Conservation (phyloP, 2,113 vertebrate genomes). For the Agelaius phoeniceus region DNA sequence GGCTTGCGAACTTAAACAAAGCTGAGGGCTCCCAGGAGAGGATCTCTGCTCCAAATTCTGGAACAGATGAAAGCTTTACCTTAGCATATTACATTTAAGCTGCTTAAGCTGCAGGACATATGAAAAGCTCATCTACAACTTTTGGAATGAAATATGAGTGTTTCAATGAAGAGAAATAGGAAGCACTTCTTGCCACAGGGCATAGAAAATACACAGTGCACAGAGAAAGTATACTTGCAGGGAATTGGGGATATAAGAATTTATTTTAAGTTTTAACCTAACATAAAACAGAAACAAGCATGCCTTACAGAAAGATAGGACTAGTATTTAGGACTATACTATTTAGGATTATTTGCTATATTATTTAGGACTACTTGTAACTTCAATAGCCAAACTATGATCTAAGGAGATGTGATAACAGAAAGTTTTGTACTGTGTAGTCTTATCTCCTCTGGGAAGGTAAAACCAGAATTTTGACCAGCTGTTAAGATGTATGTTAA, state of each 20-base stretch:
- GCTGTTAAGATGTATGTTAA: background rate
- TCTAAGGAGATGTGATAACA: background rate
- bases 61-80: background rate
- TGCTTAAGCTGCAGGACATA: background rate
- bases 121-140: background rate
- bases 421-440: background rate
- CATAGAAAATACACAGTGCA: background rate
- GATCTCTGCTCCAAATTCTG: background rate
- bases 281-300: background rate
- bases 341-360: background rate
- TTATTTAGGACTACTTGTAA: background rate
- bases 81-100: accelerated
- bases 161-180: background rate
- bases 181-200: background rate
- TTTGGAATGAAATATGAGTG: background rate
- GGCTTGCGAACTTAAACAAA: background rate
- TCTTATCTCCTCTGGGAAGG: background rate
- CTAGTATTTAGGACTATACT: background rate
- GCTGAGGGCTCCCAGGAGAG: background rate
- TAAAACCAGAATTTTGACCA: background rate
- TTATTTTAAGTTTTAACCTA: background rate
- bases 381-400: background rate
- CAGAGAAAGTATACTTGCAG: background rate
- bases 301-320: background rate
- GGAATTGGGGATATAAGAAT: background rate